phyloP scores from a whole-genome alignment of 2,888 invertebrate genomes.

The Philereme vetulata region DNA sequence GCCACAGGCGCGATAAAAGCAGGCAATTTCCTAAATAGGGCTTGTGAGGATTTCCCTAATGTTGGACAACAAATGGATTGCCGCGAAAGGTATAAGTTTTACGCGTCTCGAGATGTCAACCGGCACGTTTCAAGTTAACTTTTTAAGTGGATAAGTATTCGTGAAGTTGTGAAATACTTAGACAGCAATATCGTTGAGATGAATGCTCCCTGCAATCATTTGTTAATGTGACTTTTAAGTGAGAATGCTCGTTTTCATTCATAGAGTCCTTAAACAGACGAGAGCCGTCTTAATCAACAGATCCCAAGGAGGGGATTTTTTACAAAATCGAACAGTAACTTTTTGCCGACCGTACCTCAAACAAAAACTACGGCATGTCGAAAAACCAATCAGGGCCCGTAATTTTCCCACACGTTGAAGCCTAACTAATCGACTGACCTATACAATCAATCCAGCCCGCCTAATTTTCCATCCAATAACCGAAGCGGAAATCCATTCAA shows the following conservation, averaged over 20 bases:
- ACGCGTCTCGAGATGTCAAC: constrained; percentile 33
- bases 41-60: constrained; percentile 76
- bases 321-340: too few species aligned
- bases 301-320: too few species aligned
- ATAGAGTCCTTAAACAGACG: neutral
- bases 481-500: constrained; percentile 66
- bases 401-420: constrained; percentile 28
- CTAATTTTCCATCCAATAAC: constrained; percentile 72
- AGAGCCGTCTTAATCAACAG: too few species aligned
- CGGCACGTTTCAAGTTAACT: constrained; percentile 32
- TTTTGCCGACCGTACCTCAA: too few species aligned
- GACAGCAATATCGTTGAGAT: constrained; percentile 15
- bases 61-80: constrained; percentile 75
- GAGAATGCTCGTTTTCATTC: constrained; percentile 6
- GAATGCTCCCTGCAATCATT: too few species aligned
- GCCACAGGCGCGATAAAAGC: constrained; percentile 71
- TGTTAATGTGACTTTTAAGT: constrained; percentile 15
- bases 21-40: constrained; percentile 77
- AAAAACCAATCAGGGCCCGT: neutral
- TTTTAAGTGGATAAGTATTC: constrained; percentile 30
- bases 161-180: constrained; percentile 20
- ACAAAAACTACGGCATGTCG: neutral
- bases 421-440: constrained; percentile 58
- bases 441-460: constrained; percentile 64
- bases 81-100: constrained; percentile 44